phyloP scores from a whole-genome alignment of 37 sponge, comb jelly and placozoan genomes.

The Ianthella basta region DNA sequence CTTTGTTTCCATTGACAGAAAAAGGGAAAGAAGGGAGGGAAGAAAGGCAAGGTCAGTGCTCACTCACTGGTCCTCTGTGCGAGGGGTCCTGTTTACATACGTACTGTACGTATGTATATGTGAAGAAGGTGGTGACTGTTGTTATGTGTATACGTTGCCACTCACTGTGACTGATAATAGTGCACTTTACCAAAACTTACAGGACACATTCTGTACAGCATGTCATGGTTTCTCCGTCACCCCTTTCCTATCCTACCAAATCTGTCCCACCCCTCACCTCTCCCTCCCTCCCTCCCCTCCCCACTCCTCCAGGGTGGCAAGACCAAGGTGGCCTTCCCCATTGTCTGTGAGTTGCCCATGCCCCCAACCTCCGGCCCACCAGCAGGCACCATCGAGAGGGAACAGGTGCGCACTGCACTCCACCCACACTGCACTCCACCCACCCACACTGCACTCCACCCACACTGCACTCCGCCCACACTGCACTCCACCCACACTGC shows the following conservation, averaged over 20 bases:
- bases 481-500: no score
- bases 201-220: no score
- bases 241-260: no score
- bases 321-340: conserved; percentile 81
- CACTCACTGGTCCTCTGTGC: no score
- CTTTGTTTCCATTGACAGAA: no score
- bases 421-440: no score
- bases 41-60: no score
- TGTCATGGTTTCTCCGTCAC: no score
- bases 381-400: conserved; percentile 72
- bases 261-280: not conserved
- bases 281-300: not conserved
- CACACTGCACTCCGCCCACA: no score
- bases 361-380: conserved; percentile 60
- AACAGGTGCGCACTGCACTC: conserved; percentile 36
- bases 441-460: no score
- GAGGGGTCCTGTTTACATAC: no score
- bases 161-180: not conserved
- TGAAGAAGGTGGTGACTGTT: not conserved
- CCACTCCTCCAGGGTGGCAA: conserved; percentile 62
- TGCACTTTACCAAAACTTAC: not conserved
- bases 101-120: not conserved
- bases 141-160: not conserved
- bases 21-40: no score
- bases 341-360: conserved; percentile 60